Evolutionary conservation across 2,113 vertebrate species (phyloP), one percentile per base, ranked within the genome.

Genomic region (Phalacrocorax pelagicus): DNA sequence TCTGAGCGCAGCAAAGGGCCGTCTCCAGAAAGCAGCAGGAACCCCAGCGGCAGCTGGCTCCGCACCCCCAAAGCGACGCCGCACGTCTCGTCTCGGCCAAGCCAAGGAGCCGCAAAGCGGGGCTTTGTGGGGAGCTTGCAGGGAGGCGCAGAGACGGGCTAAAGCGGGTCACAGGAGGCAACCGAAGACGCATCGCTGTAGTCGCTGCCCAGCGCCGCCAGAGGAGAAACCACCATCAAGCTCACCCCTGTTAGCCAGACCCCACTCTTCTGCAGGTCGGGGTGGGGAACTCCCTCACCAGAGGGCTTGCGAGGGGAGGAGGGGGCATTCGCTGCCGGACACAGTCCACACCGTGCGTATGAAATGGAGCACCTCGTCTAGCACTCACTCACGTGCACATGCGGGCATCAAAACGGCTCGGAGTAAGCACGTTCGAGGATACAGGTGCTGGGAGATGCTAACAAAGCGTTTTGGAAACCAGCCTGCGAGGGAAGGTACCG

Each of bases 341-440:
- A 8, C 1, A 3, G 26, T 8, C 59, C 38, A 8, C 32, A 5
- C 52, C 4, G 1, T 11, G 14, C 2, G 1, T 4, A 5, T 8
- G 32, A 26, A 47, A 19, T 2, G 32, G 36, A 30, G 38, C 44
- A 59, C 9, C 65, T 72, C 6, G 0, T 5, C 58, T 8, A 47
- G 59, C 24, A 14, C 46, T 13, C 12, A 3, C 21, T n/a, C 21
- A 2, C 4, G 17, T 10, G 46, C 52, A 9, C 12, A 3, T 2
- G 20, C 30, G 30, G 66, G n/a, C 15, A 27, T 5, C 54, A 20
- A 23, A 32, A 54, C 0, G n/a, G 74, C 42, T 46, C 4, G 7
- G 34, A 54, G 44, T 5, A 22, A 40, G 16, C 16, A 2, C 5
- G 1, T 29, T 30, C 29, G 79, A 42, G 10, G 36, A 55, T 16